Evolutionary conservation across 1,140 invertebrate species (phyloP).

Genomic region (Lordiphosa mommai): DNA sequence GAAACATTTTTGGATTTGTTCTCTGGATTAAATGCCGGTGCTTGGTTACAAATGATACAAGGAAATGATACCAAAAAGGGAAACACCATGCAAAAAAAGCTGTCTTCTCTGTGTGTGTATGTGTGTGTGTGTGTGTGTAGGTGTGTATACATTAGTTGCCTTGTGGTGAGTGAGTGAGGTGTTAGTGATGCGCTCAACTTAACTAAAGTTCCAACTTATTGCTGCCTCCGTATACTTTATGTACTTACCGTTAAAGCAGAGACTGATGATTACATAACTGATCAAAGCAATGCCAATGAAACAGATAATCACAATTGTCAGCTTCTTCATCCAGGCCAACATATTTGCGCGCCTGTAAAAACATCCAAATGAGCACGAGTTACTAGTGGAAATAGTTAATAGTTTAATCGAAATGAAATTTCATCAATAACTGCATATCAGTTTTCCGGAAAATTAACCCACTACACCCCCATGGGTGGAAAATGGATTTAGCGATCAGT

Average conservation of each 20-base stretch:
- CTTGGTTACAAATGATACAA: conserved; percentile 39
- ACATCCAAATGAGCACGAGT: too few relatives aligned
- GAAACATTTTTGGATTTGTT: conserved; percentile 38
- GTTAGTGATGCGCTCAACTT: conserved; percentile 40
- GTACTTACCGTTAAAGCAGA: conserved; percentile 76
- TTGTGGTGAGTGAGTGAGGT: conserved; percentile 43
- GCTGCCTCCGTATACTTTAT: neutral
- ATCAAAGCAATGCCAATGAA: conserved; percentile 75
- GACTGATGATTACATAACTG: conserved; percentile 72
- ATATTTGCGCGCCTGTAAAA: conserved; percentile 66
- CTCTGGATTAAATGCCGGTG: conserved; percentile 46
- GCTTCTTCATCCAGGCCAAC: conserved; percentile 77
- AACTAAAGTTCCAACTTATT: neutral
- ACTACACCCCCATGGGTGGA: too few relatives aligned
- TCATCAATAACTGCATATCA: too few relatives aligned
- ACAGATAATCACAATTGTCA: conserved; percentile 73
- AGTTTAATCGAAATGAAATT: too few relatives aligned
- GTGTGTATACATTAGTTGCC: conserved; percentile 38
- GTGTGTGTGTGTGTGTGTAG: neutral
- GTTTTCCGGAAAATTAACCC: too few relatives aligned
- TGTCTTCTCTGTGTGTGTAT: neutral
- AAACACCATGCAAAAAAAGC: too few relatives aligned
- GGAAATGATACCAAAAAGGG: neutral
- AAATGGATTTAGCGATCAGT: too few relatives aligned
- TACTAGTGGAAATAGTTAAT: too few relatives aligned